Evolutionary conservation across 1,140 invertebrate species (phyloP), one percentile per base, ranked within the genome.

Genomic region (Monochamus saltuarius): DNA sequence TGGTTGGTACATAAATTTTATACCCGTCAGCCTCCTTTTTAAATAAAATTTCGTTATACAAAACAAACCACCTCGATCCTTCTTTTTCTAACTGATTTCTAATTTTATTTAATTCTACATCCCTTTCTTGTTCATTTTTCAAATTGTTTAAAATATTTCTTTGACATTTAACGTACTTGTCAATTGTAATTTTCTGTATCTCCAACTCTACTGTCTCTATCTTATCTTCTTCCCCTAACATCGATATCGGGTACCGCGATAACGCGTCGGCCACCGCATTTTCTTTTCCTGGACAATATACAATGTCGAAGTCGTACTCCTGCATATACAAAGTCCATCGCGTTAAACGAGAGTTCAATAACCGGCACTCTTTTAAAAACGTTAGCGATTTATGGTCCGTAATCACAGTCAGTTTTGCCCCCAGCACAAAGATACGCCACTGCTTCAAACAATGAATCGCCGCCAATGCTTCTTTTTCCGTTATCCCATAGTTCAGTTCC

Each of bases 341-440:
- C 3, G 71, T 74, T 2, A 82, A 57, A 52, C 78, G 50, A 14
- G 70, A 65, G 29, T 64, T 75, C 17, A 70, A 65, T 49, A 77
- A 73, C 49, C 72, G 75, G 19, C 75, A 73, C 7, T 65, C 62
- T 16, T 66, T 68, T 2, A 82, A 62, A 69, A 75, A 82, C 7
- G 52, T 69, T 22, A 82, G 63, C 0, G 74, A 68, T 54, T 77
- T 71, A 60, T 83, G 78, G 59, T 83, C 80, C 0, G 79, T 81
- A 54, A 71, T 53, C 13, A 82, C 72, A 0, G 19, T 16, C 34
- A 57, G 35, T 35, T 53, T 17, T 53, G 4, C 11, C 11, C 55
- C 55, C 34, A 57, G 36, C 14, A 55, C 37, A 7, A 22, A 19
- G 16, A 14, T 22, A 14, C 45, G 55, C 42, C n/a, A 57, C 14